phyloP scores from a whole-genome alignment of 2,888 invertebrate species.

The Eupeodes luniger region DNA sequence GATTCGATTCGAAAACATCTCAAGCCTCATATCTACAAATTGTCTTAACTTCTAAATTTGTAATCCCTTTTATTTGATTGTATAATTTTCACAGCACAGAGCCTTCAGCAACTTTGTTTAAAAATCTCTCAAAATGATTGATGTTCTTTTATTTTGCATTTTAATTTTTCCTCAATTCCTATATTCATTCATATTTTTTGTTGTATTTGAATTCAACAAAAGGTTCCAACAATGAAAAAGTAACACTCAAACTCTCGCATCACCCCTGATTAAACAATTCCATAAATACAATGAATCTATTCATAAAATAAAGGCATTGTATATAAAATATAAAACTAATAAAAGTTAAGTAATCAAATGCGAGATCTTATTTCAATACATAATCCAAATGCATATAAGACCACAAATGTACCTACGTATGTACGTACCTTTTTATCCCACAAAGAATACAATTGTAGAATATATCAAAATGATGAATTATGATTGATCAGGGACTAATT shows the following conservation, averaged over 20 bases:
- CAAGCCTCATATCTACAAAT: too few species aligned
- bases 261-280: conserved; percentile 57
- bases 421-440: not conserved
- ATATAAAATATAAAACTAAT: conserved; percentile 33
- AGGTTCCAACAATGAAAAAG: conserved; percentile 6
- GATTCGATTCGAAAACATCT: too few species aligned
- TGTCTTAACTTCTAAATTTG: too few species aligned
- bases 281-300: conserved; percentile 29
- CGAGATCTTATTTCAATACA: conserved; percentile 53
- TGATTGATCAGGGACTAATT: conserved; percentile 76
- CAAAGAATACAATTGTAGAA: conserved; percentile 36
- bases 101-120: conserved; percentile 24
- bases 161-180: conserved; percentile 37
- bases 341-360: conserved; percentile 57
- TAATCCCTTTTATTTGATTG: too few species aligned
- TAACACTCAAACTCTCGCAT: conserved; percentile 43
- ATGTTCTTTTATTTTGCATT: conserved; percentile 52
- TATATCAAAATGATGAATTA: conserved; percentile 70
- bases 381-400: conserved; percentile 52
- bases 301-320: conserved; percentile 18
- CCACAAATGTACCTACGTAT: not conserved
- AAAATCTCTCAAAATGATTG: conserved; percentile 45
- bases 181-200: conserved; percentile 18
- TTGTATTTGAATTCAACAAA: conserved; percentile 1
- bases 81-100: not conserved